Conservation (phyloP, 2,888 invertebrate species). For the Gisinianus flammeolus region DNA sequence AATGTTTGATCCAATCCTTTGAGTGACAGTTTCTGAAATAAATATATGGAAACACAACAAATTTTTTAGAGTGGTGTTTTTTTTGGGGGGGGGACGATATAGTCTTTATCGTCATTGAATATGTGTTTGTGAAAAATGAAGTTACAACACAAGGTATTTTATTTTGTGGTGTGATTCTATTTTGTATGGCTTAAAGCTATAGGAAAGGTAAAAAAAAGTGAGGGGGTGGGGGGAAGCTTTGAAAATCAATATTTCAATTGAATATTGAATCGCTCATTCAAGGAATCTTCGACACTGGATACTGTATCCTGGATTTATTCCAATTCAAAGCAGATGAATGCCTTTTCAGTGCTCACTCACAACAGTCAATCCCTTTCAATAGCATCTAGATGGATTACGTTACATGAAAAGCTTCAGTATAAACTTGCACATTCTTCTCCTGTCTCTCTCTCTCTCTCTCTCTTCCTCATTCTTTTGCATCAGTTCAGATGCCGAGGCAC, state of each 20-base stretch:
- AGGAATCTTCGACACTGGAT: neutral
- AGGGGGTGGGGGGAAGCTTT: neutral
- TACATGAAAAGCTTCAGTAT: neutral
- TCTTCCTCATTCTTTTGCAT: too few relatives aligned
- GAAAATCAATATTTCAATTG: conserved; percentile 35
- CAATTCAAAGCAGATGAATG: conserved; percentile 16
- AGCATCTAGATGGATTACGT: neutral
- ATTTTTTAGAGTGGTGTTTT: too few relatives aligned
- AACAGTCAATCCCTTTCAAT: conserved; percentile 19
- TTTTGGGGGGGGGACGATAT: too few relatives aligned
- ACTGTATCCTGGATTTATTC: conserved; percentile 10
- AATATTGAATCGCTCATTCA: conserved; percentile 18
- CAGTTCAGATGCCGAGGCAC: too few relatives aligned
- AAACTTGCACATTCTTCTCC: neutral
- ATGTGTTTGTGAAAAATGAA: too few relatives aligned
- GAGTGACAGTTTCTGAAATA: conserved; percentile 59
- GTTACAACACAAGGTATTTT: too few relatives aligned
- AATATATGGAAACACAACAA: neutral
- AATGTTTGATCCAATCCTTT: conserved; percentile 60
- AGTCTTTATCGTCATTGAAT: too few relatives aligned
- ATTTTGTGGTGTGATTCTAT: neutral
- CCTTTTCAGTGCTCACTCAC: conserved; percentile 1
- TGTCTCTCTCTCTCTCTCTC: too few relatives aligned
- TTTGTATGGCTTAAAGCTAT: neutral
- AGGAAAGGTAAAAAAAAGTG: neutral